Conservation (phyloP, 2,797 vertebrate species). For the Phoxinus dragarum region DNA sequence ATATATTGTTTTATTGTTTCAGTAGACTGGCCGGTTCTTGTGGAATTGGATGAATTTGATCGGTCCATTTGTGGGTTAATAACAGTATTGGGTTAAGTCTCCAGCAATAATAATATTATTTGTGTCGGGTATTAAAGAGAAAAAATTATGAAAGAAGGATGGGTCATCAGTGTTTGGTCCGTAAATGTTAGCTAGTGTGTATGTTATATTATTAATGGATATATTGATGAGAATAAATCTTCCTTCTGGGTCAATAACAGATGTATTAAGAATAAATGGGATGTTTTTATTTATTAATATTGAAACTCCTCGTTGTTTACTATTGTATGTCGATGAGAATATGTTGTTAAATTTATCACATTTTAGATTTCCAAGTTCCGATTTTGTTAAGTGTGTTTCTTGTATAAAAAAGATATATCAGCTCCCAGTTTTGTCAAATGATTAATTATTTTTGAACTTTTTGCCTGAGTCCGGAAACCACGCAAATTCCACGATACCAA, state of each 20-base stretch:
- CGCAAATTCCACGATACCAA: too few species aligned
- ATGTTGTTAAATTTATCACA: too few species aligned
- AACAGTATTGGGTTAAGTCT: background rate
- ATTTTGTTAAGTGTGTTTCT: too few species aligned
- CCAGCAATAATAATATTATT: background rate
- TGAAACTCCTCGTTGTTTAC: background rate
- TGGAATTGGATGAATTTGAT: background rate
- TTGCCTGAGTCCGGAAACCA: too few species aligned
- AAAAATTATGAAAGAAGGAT: background rate
- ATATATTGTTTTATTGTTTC: background rate
- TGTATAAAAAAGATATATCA: too few species aligned
- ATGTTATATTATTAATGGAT: background rate
- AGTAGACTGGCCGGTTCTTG: background rate
- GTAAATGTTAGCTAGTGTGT: background rate
- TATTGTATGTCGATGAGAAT: too few species aligned
- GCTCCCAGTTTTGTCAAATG: too few species aligned
- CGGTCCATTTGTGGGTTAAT: background rate
- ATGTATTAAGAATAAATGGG: background rate
- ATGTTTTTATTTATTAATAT: background rate
- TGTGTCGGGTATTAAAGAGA: background rate
- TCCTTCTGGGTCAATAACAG: background rate
- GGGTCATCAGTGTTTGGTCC: background rate
- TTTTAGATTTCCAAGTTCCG: too few species aligned
- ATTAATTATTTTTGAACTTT: too few species aligned
- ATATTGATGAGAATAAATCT: background rate